Base-by-base conservation (phyloP, 1,140 invertebrate genomes). In the Hypothenemus hampei region DNA sequence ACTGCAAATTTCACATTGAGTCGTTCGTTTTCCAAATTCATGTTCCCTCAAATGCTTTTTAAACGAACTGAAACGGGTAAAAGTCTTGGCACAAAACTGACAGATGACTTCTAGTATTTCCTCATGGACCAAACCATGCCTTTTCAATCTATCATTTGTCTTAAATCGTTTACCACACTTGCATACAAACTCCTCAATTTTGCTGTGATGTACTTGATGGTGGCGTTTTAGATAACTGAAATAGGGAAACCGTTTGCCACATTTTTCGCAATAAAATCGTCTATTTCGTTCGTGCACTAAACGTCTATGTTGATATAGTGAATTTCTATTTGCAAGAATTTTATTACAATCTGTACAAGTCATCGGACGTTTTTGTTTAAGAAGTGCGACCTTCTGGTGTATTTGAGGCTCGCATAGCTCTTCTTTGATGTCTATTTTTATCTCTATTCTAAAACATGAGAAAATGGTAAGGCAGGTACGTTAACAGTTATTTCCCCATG, bases 211-310 rank as follows among this genome's bases (percentile, higher is more conserved):
- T 1, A 61, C 60, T 39, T 60, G 60, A 13, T 48, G 52, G 45
- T 69, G 67, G n/a, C 48, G 44, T 20, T 60, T 61, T 8, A 69
- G 41, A 16, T 59, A 58, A 4, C 57, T 62, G 31, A 62, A 64
- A n/a, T 53, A 47, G 10, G 49, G 64, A 45, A 69, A 69, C 7
- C 46, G 39, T 23, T 66, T 65, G 3, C 53, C 59, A 46, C 68
- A 69, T 13, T 58, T 45, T 11, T 59, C 54, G 54, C 68, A 70
- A 8, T 49, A 37, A 39, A 53, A 82, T 76, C 64, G 65, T 55
- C 58, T 78, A 65, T 87, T 67, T 3, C 68, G 68, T 0, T 65
- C 66, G 47, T 72, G 70, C 10, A 65, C 35, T 20, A 57, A 21
- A 26, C 44, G 31, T 21, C 26, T 44, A 15, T 57, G 55, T 22